Percentiles rank a stretch among this genome's conserved stretches.
These are phyloP conservation scores for Aplysina aerophoba DNA, from an alignment of 37 sponge, comb jelly and placozoan species.

Conservation along the genomic window DNA sequence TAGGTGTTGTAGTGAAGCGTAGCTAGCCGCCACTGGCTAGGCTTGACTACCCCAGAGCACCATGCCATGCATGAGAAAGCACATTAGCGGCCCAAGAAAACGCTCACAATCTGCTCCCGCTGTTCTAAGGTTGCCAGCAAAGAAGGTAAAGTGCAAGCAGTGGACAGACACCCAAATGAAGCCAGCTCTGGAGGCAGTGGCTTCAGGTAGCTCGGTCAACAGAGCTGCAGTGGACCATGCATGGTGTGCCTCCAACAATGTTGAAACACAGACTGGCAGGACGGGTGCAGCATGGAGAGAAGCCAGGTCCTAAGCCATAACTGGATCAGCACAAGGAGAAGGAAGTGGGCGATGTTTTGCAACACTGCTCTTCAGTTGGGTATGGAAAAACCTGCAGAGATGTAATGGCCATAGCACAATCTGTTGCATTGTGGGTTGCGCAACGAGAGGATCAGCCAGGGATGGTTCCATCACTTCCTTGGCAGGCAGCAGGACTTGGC, in stretches of 20 bases:
- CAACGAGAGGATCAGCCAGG: slow-evolving; percentile 15
- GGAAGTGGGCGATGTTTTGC: slow-evolving; percentile 31
- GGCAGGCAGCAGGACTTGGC: slow-evolving; percentile 29
- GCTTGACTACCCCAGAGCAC: too few species aligned
- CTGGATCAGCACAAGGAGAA: slow-evolving; percentile 15
- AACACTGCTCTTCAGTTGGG: slow-evolving; percentile 38
- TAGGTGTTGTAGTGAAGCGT: too few species aligned
- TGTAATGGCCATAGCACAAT: slow-evolving; percentile 41
- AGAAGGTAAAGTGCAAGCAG: slow-evolving; percentile 33
- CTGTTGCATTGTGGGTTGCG: slow-evolving; percentile 32
- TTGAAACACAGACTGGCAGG: slow-evolving; percentile 29
- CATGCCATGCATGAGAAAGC: too few species aligned
- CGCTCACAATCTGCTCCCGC: too few species aligned
- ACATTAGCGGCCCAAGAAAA: too few species aligned
- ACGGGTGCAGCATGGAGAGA: slow-evolving; percentile 30
- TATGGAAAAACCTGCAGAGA: slow-evolving; percentile 46
- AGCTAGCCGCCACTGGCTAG: too few species aligned
- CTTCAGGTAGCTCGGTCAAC: not conserved
- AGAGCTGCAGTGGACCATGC: slow-evolving; percentile 15
- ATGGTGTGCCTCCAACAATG: slow-evolving; percentile 35
- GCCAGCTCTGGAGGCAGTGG: slow-evolving; percentile 50
- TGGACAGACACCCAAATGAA: slow-evolving; percentile 36
- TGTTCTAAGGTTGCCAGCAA: too few species aligned
- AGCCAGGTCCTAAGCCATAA: slow-evolving; percentile 47
- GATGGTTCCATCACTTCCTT: slow-evolving; percentile 45